These are phyloP conservation scores for Oxyruncus cristatus DNA, from an alignment of 2,113 vertebrate genomes.

Conservation along the genomic window DNA sequence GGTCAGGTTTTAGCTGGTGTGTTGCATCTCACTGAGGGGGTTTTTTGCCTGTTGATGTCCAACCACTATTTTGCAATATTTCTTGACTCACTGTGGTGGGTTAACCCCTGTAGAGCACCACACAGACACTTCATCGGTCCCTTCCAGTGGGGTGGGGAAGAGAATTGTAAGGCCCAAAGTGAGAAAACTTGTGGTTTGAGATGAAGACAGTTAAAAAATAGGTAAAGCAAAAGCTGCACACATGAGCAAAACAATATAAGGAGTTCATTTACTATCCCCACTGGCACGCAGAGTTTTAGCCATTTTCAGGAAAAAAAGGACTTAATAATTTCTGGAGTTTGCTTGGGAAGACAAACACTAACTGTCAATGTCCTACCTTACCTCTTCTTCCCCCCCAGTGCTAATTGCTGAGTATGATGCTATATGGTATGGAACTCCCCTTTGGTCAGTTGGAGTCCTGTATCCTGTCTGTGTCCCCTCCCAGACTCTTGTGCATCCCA, in stretches of 20 bases:
- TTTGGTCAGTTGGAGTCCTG: background rate
- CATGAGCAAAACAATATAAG: background rate
- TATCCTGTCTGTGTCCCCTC: background rate
- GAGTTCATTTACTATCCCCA: background rate
- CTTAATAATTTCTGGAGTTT: background rate
- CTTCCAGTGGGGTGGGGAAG: background rate
- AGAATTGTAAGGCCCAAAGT: background rate
- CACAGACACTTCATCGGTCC: rapidly evolving
- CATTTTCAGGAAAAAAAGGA: background rate
- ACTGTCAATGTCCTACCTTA: background rate
- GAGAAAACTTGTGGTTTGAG: background rate
- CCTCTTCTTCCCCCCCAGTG: background rate
- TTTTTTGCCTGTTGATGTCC: background rate
- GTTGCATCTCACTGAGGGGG: background rate
- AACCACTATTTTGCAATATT: background rate
- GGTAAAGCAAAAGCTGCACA: background rate
- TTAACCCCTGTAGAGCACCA: background rate
- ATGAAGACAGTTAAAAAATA: background rate
- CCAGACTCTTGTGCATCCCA: background rate
- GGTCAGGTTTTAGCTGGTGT: background rate
- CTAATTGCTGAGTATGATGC: background rate
- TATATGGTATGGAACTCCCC: background rate
- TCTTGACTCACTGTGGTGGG: background rate
- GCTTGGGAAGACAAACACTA: background rate
- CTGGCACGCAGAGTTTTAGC: background rate